Conservation (phyloP, 2,888 invertebrate genomes). For the Caenorhabditis auriculariae region DNA sequence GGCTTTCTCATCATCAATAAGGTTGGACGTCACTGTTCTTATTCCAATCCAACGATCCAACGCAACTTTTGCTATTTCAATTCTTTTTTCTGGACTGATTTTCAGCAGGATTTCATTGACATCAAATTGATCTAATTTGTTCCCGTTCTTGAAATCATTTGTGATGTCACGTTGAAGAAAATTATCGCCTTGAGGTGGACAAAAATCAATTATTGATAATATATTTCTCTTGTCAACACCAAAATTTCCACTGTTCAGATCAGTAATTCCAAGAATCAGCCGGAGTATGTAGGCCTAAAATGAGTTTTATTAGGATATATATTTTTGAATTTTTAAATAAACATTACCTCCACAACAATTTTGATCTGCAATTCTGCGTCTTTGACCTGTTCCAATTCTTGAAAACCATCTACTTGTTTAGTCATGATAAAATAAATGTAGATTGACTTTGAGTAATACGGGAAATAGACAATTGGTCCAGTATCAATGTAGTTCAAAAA, state of each 20-base stretch:
- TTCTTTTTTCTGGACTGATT: slow-evolving; percentile 7
- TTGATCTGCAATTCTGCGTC: slow-evolving; percentile 6
- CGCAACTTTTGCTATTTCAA: neutral
- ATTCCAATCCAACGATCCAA: slow-evolving; percentile 3
- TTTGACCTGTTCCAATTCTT: slow-evolving; percentile 2
- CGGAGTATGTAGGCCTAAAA: slow-evolving; percentile 7
- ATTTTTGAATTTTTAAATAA: slow-evolving; percentile 8
- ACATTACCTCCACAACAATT: slow-evolving; percentile 8
- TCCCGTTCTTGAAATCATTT: neutral
- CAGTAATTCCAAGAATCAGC: slow-evolving; percentile 1
- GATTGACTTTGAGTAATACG: slow-evolving; percentile 3
- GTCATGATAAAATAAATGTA: slow-evolving; percentile 4
- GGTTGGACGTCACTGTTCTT: slow-evolving; percentile 1
- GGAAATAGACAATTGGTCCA: slow-evolving; percentile 6
- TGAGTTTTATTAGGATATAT: slow-evolving; percentile 1
- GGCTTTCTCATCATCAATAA: slow-evolving; percentile 8
- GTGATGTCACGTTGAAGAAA: neutral
- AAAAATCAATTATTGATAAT: slow-evolving; percentile 6
- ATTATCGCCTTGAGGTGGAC: slow-evolving; percentile 1
- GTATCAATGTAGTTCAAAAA: neutral
- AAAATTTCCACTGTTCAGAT: slow-evolving; percentile 3
- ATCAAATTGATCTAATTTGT: neutral
- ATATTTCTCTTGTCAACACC: slow-evolving; percentile 4
- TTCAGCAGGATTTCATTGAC: neutral
- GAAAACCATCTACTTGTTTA: slow-evolving; percentile 2